Evolutionary conservation across 2,797 vertebrate genomes (phyloP).

Genomic region (Crenuchus spilurus): DNA sequence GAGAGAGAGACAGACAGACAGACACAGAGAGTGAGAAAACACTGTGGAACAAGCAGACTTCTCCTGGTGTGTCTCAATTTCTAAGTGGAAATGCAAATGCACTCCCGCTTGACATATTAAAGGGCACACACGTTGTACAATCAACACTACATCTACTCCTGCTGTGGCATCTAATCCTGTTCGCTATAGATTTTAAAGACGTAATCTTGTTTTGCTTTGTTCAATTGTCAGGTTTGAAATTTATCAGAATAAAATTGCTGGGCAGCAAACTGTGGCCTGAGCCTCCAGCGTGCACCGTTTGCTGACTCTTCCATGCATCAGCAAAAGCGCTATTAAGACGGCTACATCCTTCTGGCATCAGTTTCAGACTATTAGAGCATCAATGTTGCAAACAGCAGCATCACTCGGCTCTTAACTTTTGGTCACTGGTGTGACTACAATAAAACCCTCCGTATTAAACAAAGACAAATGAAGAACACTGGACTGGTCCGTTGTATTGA

Average conservation of each 20-base stretch:
- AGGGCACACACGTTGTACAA: background rate
- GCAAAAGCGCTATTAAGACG: constrained; percentile 31
- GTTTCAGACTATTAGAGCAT: constrained; percentile 30
- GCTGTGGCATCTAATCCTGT: background rate
- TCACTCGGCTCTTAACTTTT: background rate
- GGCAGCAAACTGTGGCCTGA: constrained; percentile 11
- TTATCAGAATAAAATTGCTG: constrained; percentile 31
- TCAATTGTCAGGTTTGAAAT: constrained; percentile 10
- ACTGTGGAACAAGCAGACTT: constrained; percentile 2
- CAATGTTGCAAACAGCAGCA: constrained; percentile 21
- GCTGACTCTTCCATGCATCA: constrained; percentile 36
- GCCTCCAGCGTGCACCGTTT: constrained; percentile 12
- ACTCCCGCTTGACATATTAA: background rate
- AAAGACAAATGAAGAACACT: too few relatives aligned
- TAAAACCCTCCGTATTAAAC: background rate
- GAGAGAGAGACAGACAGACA: background rate
- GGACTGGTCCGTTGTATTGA: too few relatives aligned
- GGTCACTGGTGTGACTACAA: background rate
- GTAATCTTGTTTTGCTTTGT: constrained; percentile 15
- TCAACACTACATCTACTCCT: background rate
- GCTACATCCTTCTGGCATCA: constrained; percentile 34
- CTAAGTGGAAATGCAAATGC: constrained; percentile 4
- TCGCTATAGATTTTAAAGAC: constrained; percentile 5
- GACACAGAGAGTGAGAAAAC: constrained; percentile 1
- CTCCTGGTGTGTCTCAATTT: background rate